Evolutionary conservation across 2,113 vertebrate genomes (phyloP).

Genomic region (Craseonycteris thonglongyai): DNA sequence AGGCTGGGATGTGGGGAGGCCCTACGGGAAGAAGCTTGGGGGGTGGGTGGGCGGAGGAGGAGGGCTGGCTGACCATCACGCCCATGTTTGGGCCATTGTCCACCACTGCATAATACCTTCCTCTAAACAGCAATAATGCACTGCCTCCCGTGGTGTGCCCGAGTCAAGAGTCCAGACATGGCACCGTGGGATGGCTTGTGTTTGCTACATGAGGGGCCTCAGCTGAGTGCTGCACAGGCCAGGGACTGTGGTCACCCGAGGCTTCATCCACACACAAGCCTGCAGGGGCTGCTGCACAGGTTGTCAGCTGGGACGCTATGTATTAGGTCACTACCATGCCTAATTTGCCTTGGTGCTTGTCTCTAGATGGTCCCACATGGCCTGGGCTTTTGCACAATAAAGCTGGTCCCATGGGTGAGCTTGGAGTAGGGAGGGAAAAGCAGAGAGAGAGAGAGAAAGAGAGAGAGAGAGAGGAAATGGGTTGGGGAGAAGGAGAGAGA

Average conservation of each 20-base stretch:
- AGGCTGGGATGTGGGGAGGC: background rate
- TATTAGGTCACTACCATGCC: no score
- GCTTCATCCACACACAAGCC: background rate
- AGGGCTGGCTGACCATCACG: background rate
- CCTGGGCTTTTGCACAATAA: background rate
- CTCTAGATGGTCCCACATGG: no score
- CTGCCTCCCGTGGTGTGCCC: background rate
- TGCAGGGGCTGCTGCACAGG: background rate
- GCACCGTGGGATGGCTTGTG: background rate
- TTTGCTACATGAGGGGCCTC: no score
- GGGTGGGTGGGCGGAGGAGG: background rate
- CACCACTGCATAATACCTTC: background rate
- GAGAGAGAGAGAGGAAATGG: background rate
- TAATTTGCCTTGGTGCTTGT: no score
- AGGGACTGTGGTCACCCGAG: background rate
- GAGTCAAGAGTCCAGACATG: background rate
- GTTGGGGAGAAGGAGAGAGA: background rate
- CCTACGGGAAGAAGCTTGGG: no score
- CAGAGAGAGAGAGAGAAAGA: background rate
- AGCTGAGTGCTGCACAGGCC: background rate
- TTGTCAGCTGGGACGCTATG: accelerated
- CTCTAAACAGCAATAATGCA: background rate
- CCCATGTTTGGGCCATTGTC: background rate
- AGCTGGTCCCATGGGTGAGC: accelerated
- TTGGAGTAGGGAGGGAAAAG: background rate